Conservation (phyloP, 1,140 invertebrate genomes). For the Cataglyphis hispanica region DNA sequence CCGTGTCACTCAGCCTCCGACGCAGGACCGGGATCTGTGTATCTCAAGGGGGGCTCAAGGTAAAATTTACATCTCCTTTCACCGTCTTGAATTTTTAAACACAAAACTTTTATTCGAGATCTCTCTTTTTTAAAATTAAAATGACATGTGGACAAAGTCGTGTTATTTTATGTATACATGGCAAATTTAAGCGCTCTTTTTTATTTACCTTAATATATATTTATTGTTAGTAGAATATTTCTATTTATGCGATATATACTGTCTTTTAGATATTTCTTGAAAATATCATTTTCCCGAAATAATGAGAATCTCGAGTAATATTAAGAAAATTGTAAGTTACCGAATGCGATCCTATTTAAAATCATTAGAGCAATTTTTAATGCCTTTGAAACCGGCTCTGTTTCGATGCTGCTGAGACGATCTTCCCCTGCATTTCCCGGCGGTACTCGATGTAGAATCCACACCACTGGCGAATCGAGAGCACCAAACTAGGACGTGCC, state of each 20-base stretch:
- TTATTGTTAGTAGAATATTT: not conserved
- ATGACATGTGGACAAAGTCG: not conserved
- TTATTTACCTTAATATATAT: not conserved
- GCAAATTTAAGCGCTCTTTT: not conserved
- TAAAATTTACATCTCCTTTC: not conserved
- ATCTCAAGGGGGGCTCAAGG: not conserved
- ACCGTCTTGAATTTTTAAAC: not conserved
- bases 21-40: conserved; percentile 18
- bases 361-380: conserved; percentile 25
- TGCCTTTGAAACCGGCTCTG: not conserved
- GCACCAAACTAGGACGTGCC: conserved; percentile 65
- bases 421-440: conserved; percentile 36
- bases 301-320: not conserved
- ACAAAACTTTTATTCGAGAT: not conserved
- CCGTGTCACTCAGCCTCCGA: not conserved
- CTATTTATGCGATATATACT: not conserved
- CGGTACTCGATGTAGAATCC: conserved; percentile 16
- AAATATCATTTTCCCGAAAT: not conserved
- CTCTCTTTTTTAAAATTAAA: not conserved
- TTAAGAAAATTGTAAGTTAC: not conserved
- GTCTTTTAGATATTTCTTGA: not conserved
- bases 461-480: conserved; percentile 52
- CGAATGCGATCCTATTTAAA: not conserved
- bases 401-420: not conserved
- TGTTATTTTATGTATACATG: not conserved